Evolutionary conservation across 2,113 vertebrate genomes (phyloP).

Genomic region (Gnathonemus longibarbis): DNA sequence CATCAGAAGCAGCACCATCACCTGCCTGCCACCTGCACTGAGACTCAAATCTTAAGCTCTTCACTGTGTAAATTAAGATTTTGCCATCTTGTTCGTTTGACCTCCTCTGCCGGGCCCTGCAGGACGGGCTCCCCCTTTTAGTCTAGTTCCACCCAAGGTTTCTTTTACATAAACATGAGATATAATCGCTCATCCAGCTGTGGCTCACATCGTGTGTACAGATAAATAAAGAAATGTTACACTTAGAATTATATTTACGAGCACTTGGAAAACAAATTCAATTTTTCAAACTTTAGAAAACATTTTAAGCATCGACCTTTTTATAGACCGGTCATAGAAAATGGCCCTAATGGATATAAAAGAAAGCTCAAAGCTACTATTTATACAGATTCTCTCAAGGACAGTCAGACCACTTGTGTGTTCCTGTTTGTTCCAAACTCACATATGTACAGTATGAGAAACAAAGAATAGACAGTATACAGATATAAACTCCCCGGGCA

Average conservation of each 20-base stretch:
- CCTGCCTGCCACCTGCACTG: background rate
- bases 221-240: background rate
- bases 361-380: background rate
- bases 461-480: background rate
- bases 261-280: background rate
- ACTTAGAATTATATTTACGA: background rate
- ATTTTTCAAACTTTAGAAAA: background rate
- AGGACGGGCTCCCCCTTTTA: background rate
- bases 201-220: background rate
- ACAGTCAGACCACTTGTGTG: background rate
- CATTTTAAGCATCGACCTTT: background rate
- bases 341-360: background rate
- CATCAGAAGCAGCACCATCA: background rate
- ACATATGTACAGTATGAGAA: background rate
- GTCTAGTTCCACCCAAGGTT: background rate
- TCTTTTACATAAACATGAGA: background rate
- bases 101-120: too few species aligned
- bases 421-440: background rate
- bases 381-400: background rate
- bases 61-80: too few species aligned
- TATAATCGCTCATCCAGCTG: background rate
- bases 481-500: background rate
- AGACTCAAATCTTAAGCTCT: too few species aligned
- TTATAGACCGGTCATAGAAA: background rate
- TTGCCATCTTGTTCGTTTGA: too few species aligned